Base-by-base conservation (phyloP, 1,140 invertebrate genomes). In the Trichonephila clavipes region DNA sequence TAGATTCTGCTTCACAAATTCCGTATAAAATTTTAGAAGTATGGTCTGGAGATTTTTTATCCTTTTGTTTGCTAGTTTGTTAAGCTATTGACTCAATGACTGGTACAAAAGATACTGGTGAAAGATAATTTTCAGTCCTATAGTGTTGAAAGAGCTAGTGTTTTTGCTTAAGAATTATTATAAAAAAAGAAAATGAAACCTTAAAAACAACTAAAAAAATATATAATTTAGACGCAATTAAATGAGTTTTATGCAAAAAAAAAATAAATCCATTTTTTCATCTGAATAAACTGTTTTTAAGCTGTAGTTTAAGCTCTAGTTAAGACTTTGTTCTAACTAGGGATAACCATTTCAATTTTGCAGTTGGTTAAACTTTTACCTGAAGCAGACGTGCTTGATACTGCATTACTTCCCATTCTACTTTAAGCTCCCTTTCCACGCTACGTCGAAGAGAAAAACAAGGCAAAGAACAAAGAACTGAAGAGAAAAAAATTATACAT, bases 311-410 rank as follows among this genome's bases (percentile, higher is more conserved):
- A 77, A 77, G 72, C 72, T 77, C 72, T 77, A 77, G 72, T 77
- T 85, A 85, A 44, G 16, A 21, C 83, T 82, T 90, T 90, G 66
- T 88, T 88, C 59, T 77, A 77, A 82, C 86, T 40, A 88, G n/a
- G 21, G 21, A 93, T 88, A 93, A 88, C 92, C 64, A 88, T 93
- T 88, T 81, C 85, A 93, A 88, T 93, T 88, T 92, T 86, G 72
- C 83, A 93, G 85, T 81, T 88, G 92, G 69, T 88, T 93, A 93
- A 93, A 88, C 86, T 88, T 93, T 82, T 77, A 86, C 40, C 77
- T 88, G 18, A 24, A 69, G 21, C 66, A 62, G 40, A 93, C 92
- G 92, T 93, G 92, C 86, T 72, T 72, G 85, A 81, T 93, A 44
- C 86, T 16, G 34, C 92, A 93, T 93, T 88, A 93, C 61, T n/a